These are phyloP conservation scores for Columbina picui DNA, from an alignment of 2,113 vertebrate genomes.

Conservation along the genomic window DNA sequence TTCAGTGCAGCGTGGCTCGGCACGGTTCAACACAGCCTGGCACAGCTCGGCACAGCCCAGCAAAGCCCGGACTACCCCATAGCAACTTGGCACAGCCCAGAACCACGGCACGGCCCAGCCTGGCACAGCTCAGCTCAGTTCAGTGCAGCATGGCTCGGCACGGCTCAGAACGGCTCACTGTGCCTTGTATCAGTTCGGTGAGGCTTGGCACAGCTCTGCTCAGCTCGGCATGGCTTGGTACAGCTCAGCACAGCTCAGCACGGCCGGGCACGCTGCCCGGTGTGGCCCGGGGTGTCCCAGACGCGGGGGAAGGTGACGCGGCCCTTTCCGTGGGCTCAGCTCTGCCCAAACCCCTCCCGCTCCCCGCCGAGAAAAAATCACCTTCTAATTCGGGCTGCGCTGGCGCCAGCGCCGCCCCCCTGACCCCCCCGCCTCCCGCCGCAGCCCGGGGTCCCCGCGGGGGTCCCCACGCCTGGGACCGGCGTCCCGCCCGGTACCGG, in stretches of 20 bases:
- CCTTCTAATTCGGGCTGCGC: slow-evolving; percentile 65
- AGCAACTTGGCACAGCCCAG: too few relatives aligned
- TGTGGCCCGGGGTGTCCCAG: not conserved
- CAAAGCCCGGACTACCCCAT: too few relatives aligned
- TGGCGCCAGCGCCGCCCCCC: slow-evolving; percentile 9
- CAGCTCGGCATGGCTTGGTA: not conserved
- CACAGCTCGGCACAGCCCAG: too few relatives aligned
- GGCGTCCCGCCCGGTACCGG: not conserved
- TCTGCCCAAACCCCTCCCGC: slow-evolving; percentile 3
- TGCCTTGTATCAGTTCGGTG: too few relatives aligned
- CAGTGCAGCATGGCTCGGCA: too few relatives aligned
- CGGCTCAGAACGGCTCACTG: too few relatives aligned
- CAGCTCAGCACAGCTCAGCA: too few relatives aligned
- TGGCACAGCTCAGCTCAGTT: too few relatives aligned
- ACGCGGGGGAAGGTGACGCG: not conserved
- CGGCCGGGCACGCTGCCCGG: not conserved
- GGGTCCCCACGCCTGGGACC: not conserved
- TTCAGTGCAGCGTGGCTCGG: too few relatives aligned
- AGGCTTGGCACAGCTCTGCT: not conserved
- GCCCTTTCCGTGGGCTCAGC: slow-evolving; percentile 5
- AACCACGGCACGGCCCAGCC: too few relatives aligned
- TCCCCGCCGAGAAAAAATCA: slow-evolving; percentile 75
- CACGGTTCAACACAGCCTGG: too few relatives aligned
- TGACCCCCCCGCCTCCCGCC: not conserved
- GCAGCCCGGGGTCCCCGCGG: not conserved